phyloP scores from a whole-genome alignment of 2,113 vertebrate species.

The Ranitomeya imitator region DNA sequence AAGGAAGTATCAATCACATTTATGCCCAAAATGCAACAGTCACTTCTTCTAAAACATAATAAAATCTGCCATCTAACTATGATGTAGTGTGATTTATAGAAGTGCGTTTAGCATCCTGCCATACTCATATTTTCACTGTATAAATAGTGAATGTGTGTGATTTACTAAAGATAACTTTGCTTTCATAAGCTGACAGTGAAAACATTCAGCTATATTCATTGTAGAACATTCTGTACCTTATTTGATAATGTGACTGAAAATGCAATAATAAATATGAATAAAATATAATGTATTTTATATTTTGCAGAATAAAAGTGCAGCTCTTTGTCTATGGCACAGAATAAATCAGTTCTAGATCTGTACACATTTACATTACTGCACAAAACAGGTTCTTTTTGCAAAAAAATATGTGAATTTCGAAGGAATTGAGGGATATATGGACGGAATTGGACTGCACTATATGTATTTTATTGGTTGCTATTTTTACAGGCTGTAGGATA shows the following conservation, averaged over 20 bases:
- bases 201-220: slow-evolving; percentile 43
- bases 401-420: background rate
- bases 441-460: background rate
- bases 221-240: slow-evolving; percentile 49
- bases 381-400: background rate
- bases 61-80: slow-evolving; percentile 10
- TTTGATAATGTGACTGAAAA: slow-evolving; percentile 47
- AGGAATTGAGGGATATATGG: background rate
- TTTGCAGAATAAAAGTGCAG: slow-evolving; percentile 22
- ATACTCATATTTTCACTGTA: slow-evolving; percentile 41
- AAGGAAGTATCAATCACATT: slow-evolving; percentile 35
- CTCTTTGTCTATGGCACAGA: background rate
- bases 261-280: slow-evolving; percentile 48
- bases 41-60: slow-evolving; percentile 27
- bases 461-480: slow-evolving; percentile 18
- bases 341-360: slow-evolving; percentile 22
- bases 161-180: slow-evolving; percentile 44
- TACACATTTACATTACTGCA: background rate
- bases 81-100: slow-evolving; percentile 38
- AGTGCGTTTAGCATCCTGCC: slow-evolving; percentile 43
- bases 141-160: slow-evolving; percentile 37
- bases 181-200: slow-evolving; percentile 40
- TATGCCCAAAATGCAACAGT: slow-evolving; percentile 34
- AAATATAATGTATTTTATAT: slow-evolving; percentile 39
- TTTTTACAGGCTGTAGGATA: background rate